Conservation (phyloP, 1,140 invertebrate genomes). For the Littorina saxatilis region DNA sequence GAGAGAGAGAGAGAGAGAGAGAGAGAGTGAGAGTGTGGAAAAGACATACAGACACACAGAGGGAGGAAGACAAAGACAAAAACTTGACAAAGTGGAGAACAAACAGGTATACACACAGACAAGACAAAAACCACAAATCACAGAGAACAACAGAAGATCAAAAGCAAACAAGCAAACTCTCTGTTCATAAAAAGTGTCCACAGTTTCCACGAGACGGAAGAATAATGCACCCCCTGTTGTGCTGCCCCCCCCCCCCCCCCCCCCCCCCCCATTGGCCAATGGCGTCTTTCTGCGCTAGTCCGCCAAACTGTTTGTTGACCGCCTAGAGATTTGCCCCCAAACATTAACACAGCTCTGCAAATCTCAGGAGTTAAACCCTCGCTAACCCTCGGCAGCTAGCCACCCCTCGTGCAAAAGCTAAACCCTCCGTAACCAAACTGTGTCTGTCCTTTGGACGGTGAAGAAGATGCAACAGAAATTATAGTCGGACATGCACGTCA, state of each 20-base stretch:
- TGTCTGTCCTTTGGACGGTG: too few relatives aligned
- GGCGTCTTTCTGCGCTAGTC: too few relatives aligned
- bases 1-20: background rate
- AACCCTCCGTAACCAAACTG: too few relatives aligned
- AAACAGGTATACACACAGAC: background rate
- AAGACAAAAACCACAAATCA: background rate
- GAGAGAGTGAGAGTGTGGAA: background rate
- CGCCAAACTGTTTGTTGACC: conserved; percentile 4
- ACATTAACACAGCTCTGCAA: conserved; percentile 2
- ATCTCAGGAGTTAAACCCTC: background rate
- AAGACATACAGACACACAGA: background rate
- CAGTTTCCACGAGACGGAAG: too few relatives aligned
- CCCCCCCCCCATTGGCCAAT: too few relatives aligned
- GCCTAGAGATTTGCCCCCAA: background rate
- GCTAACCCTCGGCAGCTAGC: background rate
- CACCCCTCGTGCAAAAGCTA: background rate
- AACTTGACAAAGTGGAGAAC: background rate
- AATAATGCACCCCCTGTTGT: too few relatives aligned
- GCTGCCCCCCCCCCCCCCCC: too few relatives aligned
- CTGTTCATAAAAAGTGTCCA: background rate
- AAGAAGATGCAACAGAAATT: too few relatives aligned
- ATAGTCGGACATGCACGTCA: background rate
- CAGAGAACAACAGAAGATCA: background rate
- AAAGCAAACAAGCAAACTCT: background rate
- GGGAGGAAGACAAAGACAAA: background rate